Conservation (phyloP, 2,888 invertebrate genomes). For the Hypolimnas misippus region DNA sequence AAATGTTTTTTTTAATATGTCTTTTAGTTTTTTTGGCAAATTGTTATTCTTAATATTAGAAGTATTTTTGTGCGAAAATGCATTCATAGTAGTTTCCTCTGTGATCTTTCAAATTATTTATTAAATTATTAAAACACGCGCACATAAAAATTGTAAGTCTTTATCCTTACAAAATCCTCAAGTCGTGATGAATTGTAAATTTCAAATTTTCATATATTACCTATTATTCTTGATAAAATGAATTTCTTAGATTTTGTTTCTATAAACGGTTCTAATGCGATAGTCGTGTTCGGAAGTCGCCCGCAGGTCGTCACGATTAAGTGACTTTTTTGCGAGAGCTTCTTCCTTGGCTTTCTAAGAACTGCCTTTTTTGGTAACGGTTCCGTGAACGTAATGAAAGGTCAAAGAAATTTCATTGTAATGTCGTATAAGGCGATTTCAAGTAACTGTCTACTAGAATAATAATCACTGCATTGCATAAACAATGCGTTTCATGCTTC, state of each 20-base stretch:
- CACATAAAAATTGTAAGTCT: not conserved
- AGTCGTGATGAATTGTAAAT: constrained; percentile 13
- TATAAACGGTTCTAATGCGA: constrained; percentile 53
- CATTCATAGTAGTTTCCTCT: no score
- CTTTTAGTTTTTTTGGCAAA: no score
- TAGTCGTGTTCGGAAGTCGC: constrained; percentile 69
- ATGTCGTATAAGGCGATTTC: constrained; percentile 9
- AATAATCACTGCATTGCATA: not conserved
- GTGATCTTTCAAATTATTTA: no score
- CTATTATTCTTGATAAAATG: constrained; percentile 22
- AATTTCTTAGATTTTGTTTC: constrained; percentile 30
- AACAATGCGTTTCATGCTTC: not conserved
- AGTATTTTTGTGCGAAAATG: no score
- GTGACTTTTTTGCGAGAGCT: constrained; percentile 58
- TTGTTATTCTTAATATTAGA: no score
- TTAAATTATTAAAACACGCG: no score
- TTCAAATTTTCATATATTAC: constrained; percentile 13
- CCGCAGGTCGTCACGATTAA: constrained; percentile 63
- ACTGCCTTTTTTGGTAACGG: constrained; percentile 43
- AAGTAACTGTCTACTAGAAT: constrained; percentile 5
- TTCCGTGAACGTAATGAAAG: constrained; percentile 14
- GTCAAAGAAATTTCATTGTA: constrained; percentile 16
- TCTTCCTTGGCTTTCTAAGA: constrained; percentile 57
- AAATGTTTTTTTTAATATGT: no score
- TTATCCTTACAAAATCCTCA: not conserved